Conservation (phyloP, 2,888 invertebrate genomes). For the Eupeodes luniger region DNA sequence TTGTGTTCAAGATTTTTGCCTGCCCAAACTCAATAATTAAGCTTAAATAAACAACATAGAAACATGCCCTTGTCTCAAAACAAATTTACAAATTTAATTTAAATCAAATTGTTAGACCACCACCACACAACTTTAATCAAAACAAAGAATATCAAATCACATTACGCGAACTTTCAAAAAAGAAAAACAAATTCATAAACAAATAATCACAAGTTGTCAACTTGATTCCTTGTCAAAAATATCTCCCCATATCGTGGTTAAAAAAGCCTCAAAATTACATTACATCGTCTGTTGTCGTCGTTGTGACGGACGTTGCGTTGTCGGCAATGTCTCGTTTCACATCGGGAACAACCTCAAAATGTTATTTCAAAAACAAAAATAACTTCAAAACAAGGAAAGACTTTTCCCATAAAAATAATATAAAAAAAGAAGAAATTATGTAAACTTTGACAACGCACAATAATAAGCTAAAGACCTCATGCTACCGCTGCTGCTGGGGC, state of each 20-base stretch:
- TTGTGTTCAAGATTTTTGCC: no score
- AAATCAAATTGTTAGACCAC: not conserved
- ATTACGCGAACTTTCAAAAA: not conserved
- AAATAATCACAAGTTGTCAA: slow-evolving; percentile 62
- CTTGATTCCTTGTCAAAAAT: slow-evolving; percentile 23
- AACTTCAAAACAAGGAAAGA: not conserved
- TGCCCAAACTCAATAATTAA: no score
- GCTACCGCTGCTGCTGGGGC: no score
- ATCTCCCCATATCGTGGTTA: not conserved
- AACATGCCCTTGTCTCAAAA: not conserved
- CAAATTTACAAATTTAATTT: slow-evolving; percentile 21
- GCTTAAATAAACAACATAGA: no score
- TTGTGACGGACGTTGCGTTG: no score
- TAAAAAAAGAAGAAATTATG: not conserved
- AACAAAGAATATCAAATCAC: not conserved
- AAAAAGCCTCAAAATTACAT: slow-evolving; percentile 7
- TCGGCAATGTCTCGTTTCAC: not conserved
- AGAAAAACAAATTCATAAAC: slow-evolving; percentile 39
- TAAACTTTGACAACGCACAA: slow-evolving; percentile 21
- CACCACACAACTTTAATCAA: not conserved
- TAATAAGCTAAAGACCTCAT: not conserved
- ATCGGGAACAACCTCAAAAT: slow-evolving; percentile 14
- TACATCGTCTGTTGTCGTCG: not conserved
- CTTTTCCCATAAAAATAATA: slow-evolving; percentile 32
- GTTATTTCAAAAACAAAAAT: not conserved